Percentiles rank a stretch among this genome's conserved stretches.
These are phyloP conservation scores for Eurystomus gularis DNA, from an alignment of 2,113 vertebrate genomes.

Conservation along the genomic window DNA sequence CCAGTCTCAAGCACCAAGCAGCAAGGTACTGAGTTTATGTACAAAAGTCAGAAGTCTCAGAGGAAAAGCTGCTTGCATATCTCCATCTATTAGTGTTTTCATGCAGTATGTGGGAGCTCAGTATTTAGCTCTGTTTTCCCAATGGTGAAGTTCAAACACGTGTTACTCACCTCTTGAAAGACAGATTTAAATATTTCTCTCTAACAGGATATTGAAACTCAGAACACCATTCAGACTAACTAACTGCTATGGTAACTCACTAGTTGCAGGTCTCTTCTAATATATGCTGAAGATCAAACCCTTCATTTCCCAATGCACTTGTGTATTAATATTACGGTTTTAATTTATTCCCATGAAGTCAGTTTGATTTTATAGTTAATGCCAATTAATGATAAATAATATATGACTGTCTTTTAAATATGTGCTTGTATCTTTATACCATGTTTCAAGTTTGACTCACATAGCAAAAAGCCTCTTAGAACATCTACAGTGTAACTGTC, in stretches of 20 bases:
- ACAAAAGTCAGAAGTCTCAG: not conserved
- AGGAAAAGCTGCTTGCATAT: not conserved
- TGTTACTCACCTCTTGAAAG: not conserved
- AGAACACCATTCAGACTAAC: too few relatives aligned
- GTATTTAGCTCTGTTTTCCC: not conserved
- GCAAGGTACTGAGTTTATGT: not conserved
- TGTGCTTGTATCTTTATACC: not conserved
- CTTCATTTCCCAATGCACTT: too few relatives aligned
- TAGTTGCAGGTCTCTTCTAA: too few relatives aligned
- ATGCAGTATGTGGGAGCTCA: not conserved
- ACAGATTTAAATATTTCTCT: not conserved
- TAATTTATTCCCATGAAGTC: too few relatives aligned
- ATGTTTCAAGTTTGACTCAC: not conserved
- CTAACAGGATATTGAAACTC: too few relatives aligned
- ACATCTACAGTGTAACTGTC: not conserved
- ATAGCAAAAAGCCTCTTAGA: not conserved
- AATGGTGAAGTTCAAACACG: not conserved
- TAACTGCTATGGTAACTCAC: too few relatives aligned
- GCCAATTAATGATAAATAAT: not conserved
- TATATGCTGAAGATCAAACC: too few relatives aligned
- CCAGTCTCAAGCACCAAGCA: not conserved
- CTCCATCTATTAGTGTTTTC: not conserved
- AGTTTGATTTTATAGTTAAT: too few relatives aligned
- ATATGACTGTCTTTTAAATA: not conserved
- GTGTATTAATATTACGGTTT: too few relatives aligned